Evolutionary conservation across 2,797 vertebrate species (phyloP).

Genomic region (Nyctalus aviator): DNA sequence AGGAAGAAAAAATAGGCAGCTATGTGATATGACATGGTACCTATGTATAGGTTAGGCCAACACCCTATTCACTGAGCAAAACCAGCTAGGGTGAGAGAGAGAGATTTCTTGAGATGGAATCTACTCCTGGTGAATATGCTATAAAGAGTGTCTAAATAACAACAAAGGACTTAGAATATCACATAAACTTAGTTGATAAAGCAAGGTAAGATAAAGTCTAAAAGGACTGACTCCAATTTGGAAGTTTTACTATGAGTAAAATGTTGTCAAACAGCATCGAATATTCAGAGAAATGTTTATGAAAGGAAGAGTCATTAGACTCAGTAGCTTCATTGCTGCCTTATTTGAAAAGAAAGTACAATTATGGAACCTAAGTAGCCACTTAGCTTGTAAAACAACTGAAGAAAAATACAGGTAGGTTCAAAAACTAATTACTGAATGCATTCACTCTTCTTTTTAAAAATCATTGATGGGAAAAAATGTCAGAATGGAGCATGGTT

Average conservation of each 20-base stretch:
- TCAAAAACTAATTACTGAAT: conserved; percentile 35
- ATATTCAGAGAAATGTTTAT: neutral
- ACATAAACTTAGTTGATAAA: neutral
- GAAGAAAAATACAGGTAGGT: neutral
- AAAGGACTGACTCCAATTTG: neutral
- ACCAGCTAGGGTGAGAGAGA: neutral
- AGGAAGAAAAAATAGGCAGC: neutral
- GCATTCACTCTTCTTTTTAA: conserved; percentile 33
- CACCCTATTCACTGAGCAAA: too few species aligned
- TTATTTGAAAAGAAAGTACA: conserved; percentile 29
- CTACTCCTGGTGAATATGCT: neutral
- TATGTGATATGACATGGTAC: neutral
- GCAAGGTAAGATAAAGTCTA: neutral
- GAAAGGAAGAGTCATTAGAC: neutral
- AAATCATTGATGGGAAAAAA: conserved; percentile 56
- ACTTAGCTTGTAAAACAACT: conserved; percentile 10
- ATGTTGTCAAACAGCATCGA: neutral
- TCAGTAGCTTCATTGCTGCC: neutral
- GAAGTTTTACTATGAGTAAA: neutral
- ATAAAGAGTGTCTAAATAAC: neutral
- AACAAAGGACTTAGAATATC: neutral
- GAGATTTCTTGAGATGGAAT: neutral
- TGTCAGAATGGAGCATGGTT: neutral
- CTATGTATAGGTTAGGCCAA: neutral
- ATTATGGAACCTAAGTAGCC: neutral